phyloP scores from a whole-genome alignment of 2,113 vertebrate genomes.

The Channa maculata region DNA sequence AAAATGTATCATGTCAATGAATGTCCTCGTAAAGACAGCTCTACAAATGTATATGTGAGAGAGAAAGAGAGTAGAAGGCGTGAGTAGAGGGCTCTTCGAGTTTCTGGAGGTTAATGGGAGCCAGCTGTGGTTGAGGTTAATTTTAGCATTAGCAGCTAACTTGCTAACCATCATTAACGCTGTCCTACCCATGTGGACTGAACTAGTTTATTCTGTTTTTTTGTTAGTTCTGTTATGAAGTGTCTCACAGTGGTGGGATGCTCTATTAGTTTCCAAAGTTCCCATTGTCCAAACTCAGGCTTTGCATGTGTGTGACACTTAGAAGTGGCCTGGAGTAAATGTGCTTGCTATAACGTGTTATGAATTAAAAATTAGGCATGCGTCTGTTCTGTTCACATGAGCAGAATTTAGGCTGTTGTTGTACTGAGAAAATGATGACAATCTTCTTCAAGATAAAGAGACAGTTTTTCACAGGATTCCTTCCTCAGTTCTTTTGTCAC shows the following conservation, averaged over 20 bases:
- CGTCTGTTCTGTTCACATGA: too few species aligned
- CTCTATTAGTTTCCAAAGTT: background rate
- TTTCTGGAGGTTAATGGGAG: conserved; percentile 80
- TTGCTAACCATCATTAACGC: conserved; percentile 67
- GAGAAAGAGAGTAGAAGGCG: conserved; percentile 26
- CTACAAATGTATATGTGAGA: background rate
- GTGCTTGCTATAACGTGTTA: too few species aligned
- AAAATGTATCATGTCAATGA: too few species aligned
- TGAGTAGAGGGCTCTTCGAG: conserved; percentile 72
- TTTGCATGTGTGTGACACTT: too few species aligned
- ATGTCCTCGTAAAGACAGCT: too few species aligned
- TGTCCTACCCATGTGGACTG: conserved; percentile 26
- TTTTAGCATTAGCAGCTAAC: conserved; percentile 79
- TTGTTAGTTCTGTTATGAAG: background rate
- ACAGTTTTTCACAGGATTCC: background rate
- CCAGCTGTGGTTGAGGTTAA: conserved; percentile 84
- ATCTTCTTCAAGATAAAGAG: too few species aligned
- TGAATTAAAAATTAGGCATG: too few species aligned
- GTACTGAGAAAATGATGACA: too few species aligned
- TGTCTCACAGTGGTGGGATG: too few species aligned
- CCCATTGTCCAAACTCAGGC: background rate
- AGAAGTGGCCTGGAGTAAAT: too few species aligned
- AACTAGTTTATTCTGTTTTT: background rate
- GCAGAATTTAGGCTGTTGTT: too few species aligned
- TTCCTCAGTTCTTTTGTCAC: background rate